A percentile compares a stretch with the other conserved stretches of the same genome.
phyloP scores from a whole-genome alignment of 2,797 vertebrate species.

The Karalla daura region DNA sequence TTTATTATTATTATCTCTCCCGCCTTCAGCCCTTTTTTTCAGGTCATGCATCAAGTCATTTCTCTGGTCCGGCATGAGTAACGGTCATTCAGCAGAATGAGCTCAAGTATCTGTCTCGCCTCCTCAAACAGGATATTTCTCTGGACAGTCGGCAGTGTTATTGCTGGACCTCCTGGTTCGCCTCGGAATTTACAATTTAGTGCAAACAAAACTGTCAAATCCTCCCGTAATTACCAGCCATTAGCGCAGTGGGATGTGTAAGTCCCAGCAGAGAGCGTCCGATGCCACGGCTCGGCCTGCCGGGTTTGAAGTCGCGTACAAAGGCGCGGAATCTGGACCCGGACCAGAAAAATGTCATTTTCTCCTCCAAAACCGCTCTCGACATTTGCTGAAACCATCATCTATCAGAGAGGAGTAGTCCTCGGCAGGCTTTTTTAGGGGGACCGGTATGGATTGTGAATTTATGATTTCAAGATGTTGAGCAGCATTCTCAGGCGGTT shows the following conservation, averaged over 20 bases:
- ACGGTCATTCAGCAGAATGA: not conserved
- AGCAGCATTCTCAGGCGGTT: constrained; percentile 46
- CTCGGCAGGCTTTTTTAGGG: constrained; percentile 18
- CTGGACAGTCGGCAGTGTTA: not conserved
- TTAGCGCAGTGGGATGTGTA: not conserved
- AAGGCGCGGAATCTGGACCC: constrained; percentile 21
- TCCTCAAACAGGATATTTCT: not conserved
- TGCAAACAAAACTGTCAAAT: not conserved
- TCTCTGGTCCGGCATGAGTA: not conserved
- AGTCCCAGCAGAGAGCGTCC: not conserved
- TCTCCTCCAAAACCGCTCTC: constrained; percentile 19
- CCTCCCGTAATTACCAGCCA: not conserved
- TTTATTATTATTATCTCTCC: too few relatives aligned
- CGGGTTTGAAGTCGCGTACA: not conserved
- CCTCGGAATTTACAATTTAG: not conserved
- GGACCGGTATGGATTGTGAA: constrained; percentile 48
- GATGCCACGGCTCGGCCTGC: not conserved
- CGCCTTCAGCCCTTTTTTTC: too few relatives aligned
- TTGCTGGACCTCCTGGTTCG: not conserved
- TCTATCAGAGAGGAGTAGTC: constrained; percentile 59
- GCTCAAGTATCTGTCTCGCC: not conserved
- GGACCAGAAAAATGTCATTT: constrained; percentile 27
- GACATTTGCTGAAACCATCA: constrained; percentile 46
- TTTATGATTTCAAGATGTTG: constrained; percentile 78
- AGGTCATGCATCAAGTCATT: not conserved